Evolutionary conservation across 2,797 vertebrate species (phyloP), one percentile per base, ranked within the genome.

Genomic region (Sebastes steindachneri): DNA sequence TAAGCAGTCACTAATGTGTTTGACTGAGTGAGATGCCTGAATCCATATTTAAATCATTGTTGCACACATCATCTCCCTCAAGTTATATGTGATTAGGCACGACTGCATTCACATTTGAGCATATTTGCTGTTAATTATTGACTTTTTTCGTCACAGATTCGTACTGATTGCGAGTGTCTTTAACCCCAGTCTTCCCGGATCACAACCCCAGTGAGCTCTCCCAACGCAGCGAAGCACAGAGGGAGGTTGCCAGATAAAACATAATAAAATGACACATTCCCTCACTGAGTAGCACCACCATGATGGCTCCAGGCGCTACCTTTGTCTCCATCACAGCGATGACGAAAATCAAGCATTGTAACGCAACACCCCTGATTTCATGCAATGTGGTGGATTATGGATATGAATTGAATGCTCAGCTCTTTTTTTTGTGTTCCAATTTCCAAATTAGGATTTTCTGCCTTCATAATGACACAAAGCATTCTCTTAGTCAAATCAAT

Each of bases 401-500:
- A 92, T 94, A 92, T 94, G 93, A 95, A 95, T 94, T 94, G 93
- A 95, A 93, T 45, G 90, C 94, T 93, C 88, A 10, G 90, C 89
- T 93, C 91, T 84, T 87, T 91, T 94, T 95, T 95, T 83, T 93
- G 93, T 95, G 93, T 95, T 95, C 92, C 93, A 91, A 95, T 95
- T 96, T 96, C 95, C 95, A 96, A 96, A 96, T 96, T 95, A 95
- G 95, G 95, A 96, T 96, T 96, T 96, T 96, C 94, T 95, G 93
- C 94, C 93, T 95, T 90, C 89, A 91, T 94, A 95, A 96, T 95
- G 95, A 94, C 89, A 93, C 92, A 91, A 93, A 95, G 94, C 92
- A 91, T 93, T 95, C 93, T 95, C 91, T 94, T 94, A 94, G 93
- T 94, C 89, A 94, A 95, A 96, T 96, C 95, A 95, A 94, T 95